Evolutionary conservation across 2,888 invertebrate genomes (phyloP).

Genomic region (Cremastinae sp.): DNA sequence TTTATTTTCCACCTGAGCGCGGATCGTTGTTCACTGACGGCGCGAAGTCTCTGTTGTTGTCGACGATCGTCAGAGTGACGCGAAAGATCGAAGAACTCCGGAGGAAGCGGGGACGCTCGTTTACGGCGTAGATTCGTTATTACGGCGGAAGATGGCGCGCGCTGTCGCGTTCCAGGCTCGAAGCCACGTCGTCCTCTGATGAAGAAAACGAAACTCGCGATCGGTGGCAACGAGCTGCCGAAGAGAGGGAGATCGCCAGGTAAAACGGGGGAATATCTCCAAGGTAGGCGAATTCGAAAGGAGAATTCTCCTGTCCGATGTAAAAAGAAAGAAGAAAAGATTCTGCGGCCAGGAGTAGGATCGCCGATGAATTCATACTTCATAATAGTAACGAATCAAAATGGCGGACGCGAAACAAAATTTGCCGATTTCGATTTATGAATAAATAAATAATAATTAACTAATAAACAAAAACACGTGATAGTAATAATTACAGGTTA

Average conservation of each 20-base stretch:
- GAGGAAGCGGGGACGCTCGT: neutral
- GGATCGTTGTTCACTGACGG: neutral
- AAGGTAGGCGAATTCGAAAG: slow-evolving; percentile 32
- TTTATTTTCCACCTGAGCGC: too few relatives aligned
- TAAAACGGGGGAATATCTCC: neutral
- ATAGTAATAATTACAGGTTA: too few relatives aligned
- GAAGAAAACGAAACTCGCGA: slow-evolving; percentile 3
- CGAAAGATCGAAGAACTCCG: slow-evolving; percentile 22
- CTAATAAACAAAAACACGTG: neutral
- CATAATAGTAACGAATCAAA: neutral
- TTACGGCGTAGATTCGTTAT: slow-evolving; percentile 58
- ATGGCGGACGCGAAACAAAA: neutral
- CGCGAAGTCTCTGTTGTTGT: neutral
- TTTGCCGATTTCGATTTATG: neutral
- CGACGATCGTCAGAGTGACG: slow-evolving; percentile 51
- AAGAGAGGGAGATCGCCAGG: slow-evolving; percentile 10
- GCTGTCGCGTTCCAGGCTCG: slow-evolving; percentile 25
- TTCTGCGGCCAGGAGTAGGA: neutral
- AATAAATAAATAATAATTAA: neutral
- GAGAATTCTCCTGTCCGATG: slow-evolving; percentile 2
- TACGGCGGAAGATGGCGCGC: slow-evolving; percentile 64
- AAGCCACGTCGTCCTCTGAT: slow-evolving; percentile 63
- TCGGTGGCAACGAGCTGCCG: neutral
- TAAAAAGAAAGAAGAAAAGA: slow-evolving; percentile 10
- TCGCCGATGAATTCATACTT: neutral